These are phyloP conservation scores for Tetramorium bicarinatum DNA, from an alignment of 2,888 invertebrate species.

Conservation along the genomic window DNA sequence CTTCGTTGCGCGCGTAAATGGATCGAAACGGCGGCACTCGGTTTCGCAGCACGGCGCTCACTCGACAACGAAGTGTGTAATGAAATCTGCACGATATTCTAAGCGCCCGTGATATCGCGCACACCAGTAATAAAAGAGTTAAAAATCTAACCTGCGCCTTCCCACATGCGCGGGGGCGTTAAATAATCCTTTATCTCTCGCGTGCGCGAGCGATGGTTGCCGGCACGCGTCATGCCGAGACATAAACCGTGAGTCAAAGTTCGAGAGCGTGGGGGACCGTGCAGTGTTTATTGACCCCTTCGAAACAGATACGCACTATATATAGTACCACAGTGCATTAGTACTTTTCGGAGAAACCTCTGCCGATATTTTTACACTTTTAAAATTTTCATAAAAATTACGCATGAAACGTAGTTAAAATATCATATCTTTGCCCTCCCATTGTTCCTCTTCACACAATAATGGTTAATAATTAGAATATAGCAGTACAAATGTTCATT, in stretches of 20 bases:
- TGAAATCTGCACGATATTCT: constrained; percentile 30
- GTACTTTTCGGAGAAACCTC: background rate
- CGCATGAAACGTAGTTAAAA: background rate
- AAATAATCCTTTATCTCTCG: constrained; percentile 50
- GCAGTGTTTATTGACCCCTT: constrained; percentile 38
- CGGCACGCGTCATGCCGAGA: constrained; percentile 34
- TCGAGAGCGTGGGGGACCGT: constrained; percentile 29
- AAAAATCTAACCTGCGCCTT: constrained; percentile 35
- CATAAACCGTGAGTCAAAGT: constrained; percentile 53
- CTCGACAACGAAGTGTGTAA: constrained; percentile 3
- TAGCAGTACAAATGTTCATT: background rate
- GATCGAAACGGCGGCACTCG: constrained; percentile 8
- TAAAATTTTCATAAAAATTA: background rate
- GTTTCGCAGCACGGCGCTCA: background rate
- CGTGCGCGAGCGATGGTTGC: constrained; percentile 46
- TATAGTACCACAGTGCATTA: constrained; percentile 26
- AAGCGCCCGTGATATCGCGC: constrained; percentile 11
- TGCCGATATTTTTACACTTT: background rate
- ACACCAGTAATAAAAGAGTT: constrained; percentile 33
- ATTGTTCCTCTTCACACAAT: background rate
- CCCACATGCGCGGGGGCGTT: constrained; percentile 9
- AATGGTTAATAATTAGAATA: background rate
- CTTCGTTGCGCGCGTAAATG: constrained; percentile 14
- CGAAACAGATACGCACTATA: constrained; percentile 25
- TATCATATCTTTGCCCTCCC: background rate